phyloP scores from a whole-genome alignment of 2,797 vertebrate species.

The Philypnodon macrostomus region DNA sequence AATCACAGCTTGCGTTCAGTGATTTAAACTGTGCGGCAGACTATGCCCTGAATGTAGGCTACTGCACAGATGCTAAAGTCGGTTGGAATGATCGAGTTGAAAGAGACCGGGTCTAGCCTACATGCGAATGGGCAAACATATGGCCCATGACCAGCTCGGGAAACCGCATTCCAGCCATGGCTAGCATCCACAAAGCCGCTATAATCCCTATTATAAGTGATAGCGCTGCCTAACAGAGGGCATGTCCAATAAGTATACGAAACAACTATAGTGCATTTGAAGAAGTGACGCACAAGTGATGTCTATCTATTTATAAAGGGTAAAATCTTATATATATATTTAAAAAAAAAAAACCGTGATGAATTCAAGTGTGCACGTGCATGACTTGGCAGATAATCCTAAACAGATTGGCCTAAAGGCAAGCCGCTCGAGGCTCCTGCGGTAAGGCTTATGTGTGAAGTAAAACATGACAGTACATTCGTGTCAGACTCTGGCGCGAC shows the following conservation, averaged over 20 bases:
- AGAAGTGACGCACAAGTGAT: not conserved
- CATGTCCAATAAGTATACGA: slow-evolving; percentile 10
- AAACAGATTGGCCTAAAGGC: slow-evolving; percentile 58
- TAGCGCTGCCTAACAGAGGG: slow-evolving; percentile 33
- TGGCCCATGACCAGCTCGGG: slow-evolving; percentile 48
- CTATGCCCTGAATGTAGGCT: slow-evolving; percentile 66
- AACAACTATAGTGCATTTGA: slow-evolving; percentile 14
- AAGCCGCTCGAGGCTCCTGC: slow-evolving; percentile 47
- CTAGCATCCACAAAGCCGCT: slow-evolving; percentile 38
- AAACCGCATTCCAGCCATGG: slow-evolving; percentile 50
- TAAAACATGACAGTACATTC: slow-evolving; percentile 39
- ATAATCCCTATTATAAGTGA: slow-evolving; percentile 56
- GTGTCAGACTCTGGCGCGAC: slow-evolving; percentile 34
- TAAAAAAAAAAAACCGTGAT: not conserved
- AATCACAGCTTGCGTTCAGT: slow-evolving; percentile 23
- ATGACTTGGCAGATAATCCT: slow-evolving; percentile 41
- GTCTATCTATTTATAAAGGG: not conserved
- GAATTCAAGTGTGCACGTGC: slow-evolving; percentile 29
- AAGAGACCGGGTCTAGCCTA: slow-evolving; percentile 21
- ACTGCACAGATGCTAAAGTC: slow-evolving; percentile 72
- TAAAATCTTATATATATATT: slow-evolving; percentile 6
- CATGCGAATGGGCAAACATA: slow-evolving; percentile 53
- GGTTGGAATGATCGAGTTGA: slow-evolving; percentile 48
- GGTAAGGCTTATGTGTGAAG: slow-evolving; percentile 35
- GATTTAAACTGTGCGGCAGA: slow-evolving; percentile 50